Evolutionary conservation across 2,113 vertebrate species (phyloP).

Genomic region (Mustelus asterias): DNA sequence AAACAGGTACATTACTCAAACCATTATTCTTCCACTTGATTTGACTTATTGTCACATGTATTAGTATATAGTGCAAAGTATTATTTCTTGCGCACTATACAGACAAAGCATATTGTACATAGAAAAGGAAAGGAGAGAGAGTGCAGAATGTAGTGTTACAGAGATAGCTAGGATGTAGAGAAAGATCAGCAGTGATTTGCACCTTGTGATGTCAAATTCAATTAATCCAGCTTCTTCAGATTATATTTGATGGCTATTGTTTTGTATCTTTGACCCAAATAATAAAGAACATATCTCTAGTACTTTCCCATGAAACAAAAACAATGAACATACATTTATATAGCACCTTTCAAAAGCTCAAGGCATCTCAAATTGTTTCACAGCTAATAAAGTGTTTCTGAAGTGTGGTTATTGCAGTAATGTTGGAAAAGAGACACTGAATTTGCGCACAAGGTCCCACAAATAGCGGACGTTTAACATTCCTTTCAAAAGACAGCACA

Average conservation of each 20-base stretch:
- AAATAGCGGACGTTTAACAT: background rate
- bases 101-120: no score
- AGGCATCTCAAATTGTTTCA: background rate
- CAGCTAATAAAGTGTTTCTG: background rate
- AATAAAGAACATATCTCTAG: background rate
- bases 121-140: no score
- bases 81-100: no score
- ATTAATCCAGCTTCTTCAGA: background rate
- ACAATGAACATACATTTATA: background rate
- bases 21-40: background rate
- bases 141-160: no score
- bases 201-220: slow-evolving; percentile 2
- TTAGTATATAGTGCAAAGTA: no score
- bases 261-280: background rate
- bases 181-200: background rate
- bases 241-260: background rate
- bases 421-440: background rate
- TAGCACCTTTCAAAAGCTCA: background rate
- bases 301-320: background rate
- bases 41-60: no score
- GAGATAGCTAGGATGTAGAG: no score
- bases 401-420: background rate
- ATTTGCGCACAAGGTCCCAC: background rate
- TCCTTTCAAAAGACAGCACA: background rate
- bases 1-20: background rate